Evolutionary conservation across 2,888 invertebrate species (phyloP).

Genomic region (Lordiphosa andalusiaca): DNA sequence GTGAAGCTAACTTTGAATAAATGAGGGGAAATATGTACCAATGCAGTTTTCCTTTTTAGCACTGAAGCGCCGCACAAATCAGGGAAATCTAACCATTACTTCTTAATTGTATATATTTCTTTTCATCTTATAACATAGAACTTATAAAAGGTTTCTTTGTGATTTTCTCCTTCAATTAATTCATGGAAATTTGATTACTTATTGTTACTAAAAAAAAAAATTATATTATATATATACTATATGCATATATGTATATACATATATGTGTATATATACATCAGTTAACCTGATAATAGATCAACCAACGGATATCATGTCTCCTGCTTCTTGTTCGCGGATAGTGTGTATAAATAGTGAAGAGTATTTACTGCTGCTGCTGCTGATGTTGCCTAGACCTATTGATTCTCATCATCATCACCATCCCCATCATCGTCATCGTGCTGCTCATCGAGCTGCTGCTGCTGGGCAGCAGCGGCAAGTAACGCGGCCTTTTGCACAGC

Average conservation of each 20-base stretch:
- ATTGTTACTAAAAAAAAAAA: constrained; percentile 63
- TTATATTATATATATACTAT: constrained; percentile 34
- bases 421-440: constrained; percentile 80
- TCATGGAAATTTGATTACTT: constrained; percentile 74
- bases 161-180: constrained; percentile 73
- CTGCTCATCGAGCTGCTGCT: constrained; percentile 77
- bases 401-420: constrained; percentile 80
- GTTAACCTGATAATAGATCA: constrained; percentile 64
- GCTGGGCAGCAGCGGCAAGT: constrained; percentile 79
- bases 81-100: constrained; percentile 67
- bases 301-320: constrained; percentile 45
- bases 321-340: constrained; percentile 56
- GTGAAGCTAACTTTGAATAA: constrained; percentile 69
- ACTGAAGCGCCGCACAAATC: constrained; percentile 64
- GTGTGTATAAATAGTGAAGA: constrained; percentile 72
- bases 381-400: constrained; percentile 75
- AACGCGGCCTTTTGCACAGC: constrained; percentile 79
- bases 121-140: constrained; percentile 57
- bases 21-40: constrained; percentile 44
- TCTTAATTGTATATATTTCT: constrained; percentile 36
- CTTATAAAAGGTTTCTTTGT: constrained; percentile 72
- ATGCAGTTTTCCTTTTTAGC: constrained; percentile 17
- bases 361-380: constrained; percentile 61
- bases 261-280: constrained; percentile 42
- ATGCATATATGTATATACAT: constrained; percentile 38